These are phyloP conservation scores for Chrysopa pallens DNA, from an alignment of 1,140 invertebrate species.

Conservation along the genomic window DNA sequence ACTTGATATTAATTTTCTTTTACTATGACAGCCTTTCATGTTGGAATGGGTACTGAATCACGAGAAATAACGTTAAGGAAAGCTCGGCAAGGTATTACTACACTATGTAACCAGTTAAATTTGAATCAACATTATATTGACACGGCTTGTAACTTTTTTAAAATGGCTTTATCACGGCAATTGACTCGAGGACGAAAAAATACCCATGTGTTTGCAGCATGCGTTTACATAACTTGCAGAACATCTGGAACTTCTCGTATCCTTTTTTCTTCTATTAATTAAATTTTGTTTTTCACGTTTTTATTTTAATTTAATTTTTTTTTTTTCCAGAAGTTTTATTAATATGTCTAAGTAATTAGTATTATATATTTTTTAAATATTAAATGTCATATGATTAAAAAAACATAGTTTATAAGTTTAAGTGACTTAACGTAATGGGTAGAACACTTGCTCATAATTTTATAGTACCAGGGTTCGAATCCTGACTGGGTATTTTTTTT, in stretches of 20 bases:
- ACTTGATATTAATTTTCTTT: slow-evolving; percentile 3
- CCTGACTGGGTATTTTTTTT: too few relatives aligned
- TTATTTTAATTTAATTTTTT: too few relatives aligned
- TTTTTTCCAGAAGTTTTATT: too few relatives aligned
- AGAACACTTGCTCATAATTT: too few relatives aligned
- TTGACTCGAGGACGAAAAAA: slow-evolving; percentile 82
- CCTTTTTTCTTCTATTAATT: too few relatives aligned
- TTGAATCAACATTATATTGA: slow-evolving; percentile 85
- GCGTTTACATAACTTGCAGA: slow-evolving; percentile 93
- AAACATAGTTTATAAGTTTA: too few relatives aligned
- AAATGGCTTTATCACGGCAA: slow-evolving; percentile 77
- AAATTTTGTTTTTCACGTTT: too few relatives aligned
- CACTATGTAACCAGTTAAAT: slow-evolving; percentile 58
- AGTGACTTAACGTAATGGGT: too few relatives aligned
- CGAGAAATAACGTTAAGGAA: slow-evolving; percentile 76
- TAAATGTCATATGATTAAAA: too few relatives aligned
- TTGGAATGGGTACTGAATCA: slow-evolving; percentile 69
- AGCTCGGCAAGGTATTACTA: slow-evolving; percentile 64
- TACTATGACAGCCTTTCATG: slow-evolving; percentile 47
- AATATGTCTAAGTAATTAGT: too few relatives aligned
- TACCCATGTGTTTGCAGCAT: slow-evolving; percentile 88
- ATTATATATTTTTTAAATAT: too few relatives aligned
- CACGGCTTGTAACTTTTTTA: slow-evolving; percentile 90
- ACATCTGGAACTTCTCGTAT: slow-evolving; percentile 88
- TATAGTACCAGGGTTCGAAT: too few relatives aligned